Percentiles rank a stretch among this genome's conserved stretches.
phyloP scores from a whole-genome alignment of 2,113 vertebrate genomes.

The Centropristis striata region DNA sequence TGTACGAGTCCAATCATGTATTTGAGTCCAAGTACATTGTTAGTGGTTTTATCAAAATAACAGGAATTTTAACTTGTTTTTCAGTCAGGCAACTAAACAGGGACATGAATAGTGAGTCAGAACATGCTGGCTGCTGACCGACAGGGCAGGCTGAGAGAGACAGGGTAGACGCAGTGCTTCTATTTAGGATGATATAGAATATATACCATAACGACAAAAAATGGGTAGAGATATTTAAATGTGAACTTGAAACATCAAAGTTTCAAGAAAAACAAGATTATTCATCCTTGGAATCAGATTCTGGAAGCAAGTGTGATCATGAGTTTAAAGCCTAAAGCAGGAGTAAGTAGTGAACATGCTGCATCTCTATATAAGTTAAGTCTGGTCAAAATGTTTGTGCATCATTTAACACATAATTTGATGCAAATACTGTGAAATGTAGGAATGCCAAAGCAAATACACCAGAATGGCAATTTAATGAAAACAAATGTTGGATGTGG shows the following conservation, averaged over 20 bases:
- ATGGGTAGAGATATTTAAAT: neutral
- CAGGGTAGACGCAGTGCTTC: neutral
- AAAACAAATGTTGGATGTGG: conserved; percentile 76
- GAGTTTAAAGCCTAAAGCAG: conserved; percentile 10
- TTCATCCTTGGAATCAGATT: neutral
- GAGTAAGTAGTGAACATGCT: conserved; percentile 25
- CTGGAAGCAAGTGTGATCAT: conserved; percentile 6
- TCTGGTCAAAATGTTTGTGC: conserved; percentile 63
- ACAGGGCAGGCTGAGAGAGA: conserved; percentile 1
- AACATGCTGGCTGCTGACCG: neutral
- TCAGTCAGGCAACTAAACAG: conserved; percentile 39
- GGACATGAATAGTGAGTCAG: neutral
- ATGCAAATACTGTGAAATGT: conserved; percentile 71
- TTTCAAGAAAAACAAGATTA: neutral
- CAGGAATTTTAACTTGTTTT: conserved; percentile 62
- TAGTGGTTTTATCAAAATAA: conserved; percentile 57
- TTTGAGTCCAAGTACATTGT: conserved; percentile 59
- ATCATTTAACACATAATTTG: conserved; percentile 75
- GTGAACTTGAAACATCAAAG: conserved; percentile 12
- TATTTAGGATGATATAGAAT: neutral
- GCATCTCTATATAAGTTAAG: conserved; percentile 51
- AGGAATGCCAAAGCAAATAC: conserved; percentile 71
- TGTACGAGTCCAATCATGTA: conserved; percentile 69
- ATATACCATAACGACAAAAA: neutral
- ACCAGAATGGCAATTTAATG: conserved; percentile 75